These are phyloP conservation scores for Neelides sp. DNA, from an alignment of 1,140 invertebrate genomes.

Conservation along the genomic window DNA sequence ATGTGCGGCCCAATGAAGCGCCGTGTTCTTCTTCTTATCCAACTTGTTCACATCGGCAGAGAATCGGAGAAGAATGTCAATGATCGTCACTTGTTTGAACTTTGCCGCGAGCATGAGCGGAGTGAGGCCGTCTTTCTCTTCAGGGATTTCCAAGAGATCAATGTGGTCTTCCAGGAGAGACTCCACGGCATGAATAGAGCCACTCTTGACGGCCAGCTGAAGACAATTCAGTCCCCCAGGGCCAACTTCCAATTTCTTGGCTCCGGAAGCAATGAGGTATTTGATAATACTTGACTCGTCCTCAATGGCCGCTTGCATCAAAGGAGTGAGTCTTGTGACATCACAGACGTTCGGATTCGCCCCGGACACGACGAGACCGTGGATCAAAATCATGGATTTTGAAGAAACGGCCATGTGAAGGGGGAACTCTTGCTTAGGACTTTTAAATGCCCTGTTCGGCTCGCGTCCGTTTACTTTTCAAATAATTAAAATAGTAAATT, in stretches of 20 bases:
- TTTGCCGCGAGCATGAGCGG: slow-evolving; percentile 2
- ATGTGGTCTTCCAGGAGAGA: slow-evolving; percentile 1
- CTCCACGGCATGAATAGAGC: neutral
- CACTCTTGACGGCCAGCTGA: neutral
- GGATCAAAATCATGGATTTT: neutral
- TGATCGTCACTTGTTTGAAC: neutral
- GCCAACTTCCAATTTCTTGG: slow-evolving; percentile 3
- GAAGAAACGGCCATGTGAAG: neutral
- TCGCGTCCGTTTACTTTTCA: neutral
- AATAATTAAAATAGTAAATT: neutral
- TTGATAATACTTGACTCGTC: slow-evolving; percentile 1
- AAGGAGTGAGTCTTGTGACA: neutral
- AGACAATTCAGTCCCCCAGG: neutral
- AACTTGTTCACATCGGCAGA: neutral
- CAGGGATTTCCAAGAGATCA: neutral
- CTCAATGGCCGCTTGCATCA: neutral
- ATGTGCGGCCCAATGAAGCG: slow-evolving; percentile 1
- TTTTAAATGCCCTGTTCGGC: neutral
- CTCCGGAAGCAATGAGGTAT: slow-evolving; percentile 6
- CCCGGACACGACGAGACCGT: neutral
- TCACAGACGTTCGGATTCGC: slow-evolving; percentile 4
- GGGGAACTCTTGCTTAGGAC: neutral
- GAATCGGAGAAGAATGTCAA: neutral
- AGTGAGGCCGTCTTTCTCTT: neutral
- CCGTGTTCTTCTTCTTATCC: neutral